phyloP scores from a whole-genome alignment of 2,888 invertebrate genomes.

The Epinotia demarniana region DNA sequence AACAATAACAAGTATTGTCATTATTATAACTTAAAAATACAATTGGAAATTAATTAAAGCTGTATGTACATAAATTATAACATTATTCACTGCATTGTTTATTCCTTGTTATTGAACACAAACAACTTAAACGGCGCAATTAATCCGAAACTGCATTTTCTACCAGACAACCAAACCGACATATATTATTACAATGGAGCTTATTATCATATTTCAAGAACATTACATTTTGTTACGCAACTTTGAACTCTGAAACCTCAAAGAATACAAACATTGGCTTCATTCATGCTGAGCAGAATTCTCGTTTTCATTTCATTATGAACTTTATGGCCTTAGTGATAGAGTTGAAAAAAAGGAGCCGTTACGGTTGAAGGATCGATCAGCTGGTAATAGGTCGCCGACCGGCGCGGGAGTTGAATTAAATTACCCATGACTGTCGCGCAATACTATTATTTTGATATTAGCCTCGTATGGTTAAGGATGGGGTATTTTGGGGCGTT shows the following conservation, averaged over 20 bases:
- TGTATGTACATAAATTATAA: not conserved
- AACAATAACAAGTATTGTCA: too few species aligned
- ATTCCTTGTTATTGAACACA: not conserved
- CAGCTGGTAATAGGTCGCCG: slow-evolving; percentile 39
- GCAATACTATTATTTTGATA: slow-evolving; percentile 27
- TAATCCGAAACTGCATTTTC: slow-evolving; percentile 22
- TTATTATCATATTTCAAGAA: slow-evolving; percentile 13
- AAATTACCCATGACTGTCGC: slow-evolving; percentile 37
- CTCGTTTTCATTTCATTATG: not conserved
- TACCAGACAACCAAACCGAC: not conserved
- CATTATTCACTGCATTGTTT: not conserved
- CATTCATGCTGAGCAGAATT: slow-evolving; percentile 15
- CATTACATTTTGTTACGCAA: not conserved
- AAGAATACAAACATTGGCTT: not conserved
- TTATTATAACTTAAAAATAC: too few species aligned
- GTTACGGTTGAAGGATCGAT: slow-evolving; percentile 30
- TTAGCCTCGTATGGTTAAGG: slow-evolving; percentile 6
- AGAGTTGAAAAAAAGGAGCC: not conserved
- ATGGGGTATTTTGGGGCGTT: not conserved
- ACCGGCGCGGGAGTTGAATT: slow-evolving; percentile 41
- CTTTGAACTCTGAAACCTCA: not conserved
- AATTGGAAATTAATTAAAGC: not conserved
- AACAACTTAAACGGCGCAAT: slow-evolving; percentile 1
- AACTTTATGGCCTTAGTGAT: not conserved
- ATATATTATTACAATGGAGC: not conserved